Percentiles rank a stretch among this genome's conserved stretches.
Evolutionary conservation across 1,140 invertebrate genomes (phyloP).

Genomic region (Amphibalanus amphitrite): DNA sequence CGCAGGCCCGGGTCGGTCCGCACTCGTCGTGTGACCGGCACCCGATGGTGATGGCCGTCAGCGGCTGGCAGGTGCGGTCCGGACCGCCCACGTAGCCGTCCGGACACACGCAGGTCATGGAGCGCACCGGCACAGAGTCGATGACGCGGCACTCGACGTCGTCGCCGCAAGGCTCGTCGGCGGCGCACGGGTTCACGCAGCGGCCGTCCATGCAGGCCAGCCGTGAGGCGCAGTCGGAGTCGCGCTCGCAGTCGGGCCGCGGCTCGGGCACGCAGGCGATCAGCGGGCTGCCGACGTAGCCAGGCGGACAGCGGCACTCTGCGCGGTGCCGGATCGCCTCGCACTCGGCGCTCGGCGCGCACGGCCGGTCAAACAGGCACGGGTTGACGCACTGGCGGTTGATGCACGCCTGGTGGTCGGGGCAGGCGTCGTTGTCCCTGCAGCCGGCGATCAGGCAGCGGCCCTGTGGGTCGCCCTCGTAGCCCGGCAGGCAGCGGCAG

Average conservation of each 20-base stretch:
- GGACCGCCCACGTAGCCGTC: slow-evolving; percentile 43
- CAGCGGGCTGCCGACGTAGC: slow-evolving; percentile 56
- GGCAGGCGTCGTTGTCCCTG: slow-evolving; percentile 70
- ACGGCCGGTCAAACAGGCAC: slow-evolving; percentile 52
- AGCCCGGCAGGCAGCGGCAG: slow-evolving; percentile 61
- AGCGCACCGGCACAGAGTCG: slow-evolving; percentile 57
- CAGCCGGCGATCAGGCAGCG: slow-evolving; percentile 67
- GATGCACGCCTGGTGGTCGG: slow-evolving; percentile 59
- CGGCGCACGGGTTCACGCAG: slow-evolving; percentile 64
- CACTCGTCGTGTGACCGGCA: slow-evolving; percentile 20
- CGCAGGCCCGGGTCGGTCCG: slow-evolving; percentile 22
- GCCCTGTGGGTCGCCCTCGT: slow-evolving; percentile 54
- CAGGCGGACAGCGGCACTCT: slow-evolving; percentile 56
- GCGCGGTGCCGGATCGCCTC: slow-evolving; percentile 59
- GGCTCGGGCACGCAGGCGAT: slow-evolving; percentile 50
- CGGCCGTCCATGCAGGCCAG: slow-evolving; percentile 57
- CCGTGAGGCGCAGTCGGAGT: slow-evolving; percentile 59
- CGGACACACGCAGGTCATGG: slow-evolving; percentile 74
- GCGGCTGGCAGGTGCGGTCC: slow-evolving; percentile 48
- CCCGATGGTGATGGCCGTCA: slow-evolving; percentile 16
- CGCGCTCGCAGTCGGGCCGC: slow-evolving; percentile 55
- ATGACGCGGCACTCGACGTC: slow-evolving; percentile 64
- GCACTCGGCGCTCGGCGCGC: slow-evolving; percentile 57
- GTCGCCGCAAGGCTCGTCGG: slow-evolving; percentile 54
- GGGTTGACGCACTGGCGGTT: slow-evolving; percentile 72